A percentile compares a stretch with the other conserved stretches of the same genome.
phyloP scores from a whole-genome alignment of 2,888 invertebrate species.

The Plebejus anna region DNA sequence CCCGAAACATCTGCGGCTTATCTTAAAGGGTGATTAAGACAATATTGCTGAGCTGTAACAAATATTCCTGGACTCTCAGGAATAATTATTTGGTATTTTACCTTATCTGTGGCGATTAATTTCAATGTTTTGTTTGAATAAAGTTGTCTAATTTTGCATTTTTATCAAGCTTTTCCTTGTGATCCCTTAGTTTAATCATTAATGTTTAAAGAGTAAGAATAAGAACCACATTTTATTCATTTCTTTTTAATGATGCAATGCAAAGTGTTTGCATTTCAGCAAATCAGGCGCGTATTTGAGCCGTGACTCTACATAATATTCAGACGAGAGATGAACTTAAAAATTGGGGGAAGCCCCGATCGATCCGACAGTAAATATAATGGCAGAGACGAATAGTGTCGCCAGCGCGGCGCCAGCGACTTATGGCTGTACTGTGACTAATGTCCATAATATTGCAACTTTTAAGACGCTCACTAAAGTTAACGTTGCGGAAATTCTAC shows the following conservation, averaged over 20 bases:
- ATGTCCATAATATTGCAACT: slow-evolving; percentile 5
- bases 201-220: too few relatives aligned
- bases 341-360: slow-evolving; percentile 18
- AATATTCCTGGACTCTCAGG: slow-evolving; percentile 9
- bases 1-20: slow-evolving; percentile 29
- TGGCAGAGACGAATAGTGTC: slow-evolving; percentile 31
- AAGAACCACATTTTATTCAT: too few relatives aligned
- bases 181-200: neutral
- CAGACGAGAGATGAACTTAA: neutral
- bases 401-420: neutral
- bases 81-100: slow-evolving; percentile 14
- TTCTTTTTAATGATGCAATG: neutral
- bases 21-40: slow-evolving; percentile 29
- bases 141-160: neutral
- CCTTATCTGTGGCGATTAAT: neutral
- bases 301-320: neutral
- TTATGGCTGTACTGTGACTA: neutral
- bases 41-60: slow-evolving; percentile 18
- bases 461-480: neutral
- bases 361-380: slow-evolving; percentile 22
- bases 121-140: neutral
- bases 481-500: neutral
- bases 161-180: neutral
- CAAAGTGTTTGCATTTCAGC: neutral
- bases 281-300: neutral